These are phyloP conservation scores for Empis stercorea DNA, from an alignment of 2,888 invertebrate species.

Conservation along the genomic window DNA sequence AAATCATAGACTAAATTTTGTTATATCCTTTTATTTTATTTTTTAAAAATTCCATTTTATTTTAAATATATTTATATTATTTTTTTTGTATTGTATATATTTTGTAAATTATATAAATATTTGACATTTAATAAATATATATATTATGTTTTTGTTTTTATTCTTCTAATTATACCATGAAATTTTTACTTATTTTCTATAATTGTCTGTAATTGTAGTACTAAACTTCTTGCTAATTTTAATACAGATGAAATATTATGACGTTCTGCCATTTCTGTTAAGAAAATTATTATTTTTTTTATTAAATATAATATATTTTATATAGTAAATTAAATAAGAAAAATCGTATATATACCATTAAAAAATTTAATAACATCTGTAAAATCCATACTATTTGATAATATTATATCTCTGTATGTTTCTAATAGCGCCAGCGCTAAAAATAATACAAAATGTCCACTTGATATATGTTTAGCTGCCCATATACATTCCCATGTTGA, in stretches of 20 bases:
- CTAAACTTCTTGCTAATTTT: constrained; percentile 71
- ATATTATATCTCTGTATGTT: constrained; percentile 85
- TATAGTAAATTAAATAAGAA: background rate
- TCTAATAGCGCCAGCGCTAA: constrained; percentile 83
- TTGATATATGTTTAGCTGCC: constrained; percentile 79
- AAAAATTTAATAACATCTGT: constrained; percentile 97
- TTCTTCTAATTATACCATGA: too few relatives aligned
- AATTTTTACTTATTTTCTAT: constrained; percentile 73
- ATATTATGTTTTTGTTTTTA: too few relatives aligned
- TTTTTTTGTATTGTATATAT: background rate
- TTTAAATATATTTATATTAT: too few relatives aligned
- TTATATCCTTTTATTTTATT: too few relatives aligned
- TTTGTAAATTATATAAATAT: background rate
- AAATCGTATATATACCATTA: constrained; percentile 54
- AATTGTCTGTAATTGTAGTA: constrained; percentile 76
- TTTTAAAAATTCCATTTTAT: too few relatives aligned
- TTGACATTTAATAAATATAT: too few relatives aligned
- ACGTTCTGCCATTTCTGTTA: constrained; percentile 91
- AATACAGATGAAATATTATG: constrained; percentile 78
- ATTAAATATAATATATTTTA: constrained; percentile 1
- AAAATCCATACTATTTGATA: constrained; percentile 94
- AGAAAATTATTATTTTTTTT: too few relatives aligned
- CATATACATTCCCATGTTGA: constrained; percentile 91
- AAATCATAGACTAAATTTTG: too few relatives aligned
- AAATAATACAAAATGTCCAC: constrained; percentile 84